Conservation (phyloP, 1,140 invertebrate genomes). For the Psilanteris sp. region DNA sequence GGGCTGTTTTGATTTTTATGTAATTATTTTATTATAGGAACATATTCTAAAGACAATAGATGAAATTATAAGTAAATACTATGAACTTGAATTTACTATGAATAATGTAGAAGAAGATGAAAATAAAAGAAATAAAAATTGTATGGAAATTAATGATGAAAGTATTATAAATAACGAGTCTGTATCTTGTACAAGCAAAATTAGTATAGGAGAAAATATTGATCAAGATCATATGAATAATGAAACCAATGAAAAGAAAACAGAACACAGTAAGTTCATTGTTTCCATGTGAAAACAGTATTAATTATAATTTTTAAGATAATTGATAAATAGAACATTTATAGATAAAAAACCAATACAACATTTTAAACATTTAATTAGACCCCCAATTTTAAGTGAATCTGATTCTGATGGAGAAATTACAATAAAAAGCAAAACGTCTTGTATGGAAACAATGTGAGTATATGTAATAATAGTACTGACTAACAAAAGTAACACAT, state of each 20-base stretch:
- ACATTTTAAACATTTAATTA: conserved; percentile 33
- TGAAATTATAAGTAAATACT: conserved; percentile 66
- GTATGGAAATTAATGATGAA: conserved; percentile 9
- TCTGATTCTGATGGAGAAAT: conserved; percentile 63
- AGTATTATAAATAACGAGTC: conserved; percentile 37
- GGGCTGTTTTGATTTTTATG: too few relatives aligned
- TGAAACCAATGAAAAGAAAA: too few relatives aligned
- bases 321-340: too few relatives aligned
- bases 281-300: too few relatives aligned
- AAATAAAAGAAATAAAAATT: conserved; percentile 32
- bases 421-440: conserved; percentile 28
- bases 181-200: conserved; percentile 61
- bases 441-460: conserved; percentile 30
- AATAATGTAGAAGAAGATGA: conserved; percentile 22
- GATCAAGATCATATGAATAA: too few relatives aligned
- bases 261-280: too few relatives aligned
- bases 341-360: conserved; percentile 2
- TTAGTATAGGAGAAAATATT: conserved; percentile 31
- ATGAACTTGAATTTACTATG: conserved; percentile 60
- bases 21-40: too few relatives aligned
- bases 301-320: too few relatives aligned
- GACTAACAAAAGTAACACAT: too few relatives aligned
- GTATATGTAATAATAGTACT: too few relatives aligned
- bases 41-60: conserved; percentile 62
- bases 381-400: conserved; percentile 65